phyloP scores from a whole-genome alignment of 2,888 invertebrate species.

The Octodonta nipae region DNA sequence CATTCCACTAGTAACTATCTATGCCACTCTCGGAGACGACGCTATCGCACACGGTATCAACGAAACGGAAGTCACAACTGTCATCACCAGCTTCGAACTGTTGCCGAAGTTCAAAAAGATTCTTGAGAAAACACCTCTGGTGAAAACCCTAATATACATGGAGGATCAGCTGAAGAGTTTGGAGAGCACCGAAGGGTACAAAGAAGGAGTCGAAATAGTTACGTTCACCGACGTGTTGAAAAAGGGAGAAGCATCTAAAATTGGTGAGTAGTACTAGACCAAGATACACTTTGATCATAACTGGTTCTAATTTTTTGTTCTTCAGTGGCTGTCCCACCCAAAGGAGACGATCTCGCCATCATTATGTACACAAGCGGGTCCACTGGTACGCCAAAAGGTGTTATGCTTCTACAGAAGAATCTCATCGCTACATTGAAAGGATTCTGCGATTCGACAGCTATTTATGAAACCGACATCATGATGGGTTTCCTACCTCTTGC shows the following conservation, averaged over 20 bases:
- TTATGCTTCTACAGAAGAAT: constrained; percentile 68
- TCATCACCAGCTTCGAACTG: constrained; percentile 85
- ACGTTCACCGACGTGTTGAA: constrained; percentile 61
- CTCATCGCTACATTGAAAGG: constrained; percentile 67
- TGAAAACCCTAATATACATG: constrained; percentile 73
- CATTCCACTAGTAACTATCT: constrained; percentile 92
- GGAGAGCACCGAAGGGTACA: constrained; percentile 52
- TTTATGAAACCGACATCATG: constrained; percentile 63
- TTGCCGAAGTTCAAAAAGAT: constrained; percentile 80
- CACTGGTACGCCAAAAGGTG: constrained; percentile 89
- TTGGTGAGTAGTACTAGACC: constrained; percentile 32
- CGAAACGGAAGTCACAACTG: constrained; percentile 86
- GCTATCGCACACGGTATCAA: constrained; percentile 93
- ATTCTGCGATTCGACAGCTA: constrained; percentile 64
- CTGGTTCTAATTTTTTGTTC: too few species aligned
- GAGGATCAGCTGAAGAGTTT: constrained; percentile 72
- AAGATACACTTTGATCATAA: neutral
- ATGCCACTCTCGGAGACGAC: constrained; percentile 88
- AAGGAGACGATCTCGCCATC: constrained; percentile 72
- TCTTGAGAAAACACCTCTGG: constrained; percentile 54
- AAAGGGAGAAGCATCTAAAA: constrained; percentile 36
- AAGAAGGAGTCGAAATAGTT: constrained; percentile 56
- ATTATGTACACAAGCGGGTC: constrained; percentile 99
- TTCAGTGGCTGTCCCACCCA: constrained; percentile 39
- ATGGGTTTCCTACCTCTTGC: constrained; percentile 94